Evolutionary conservation across 2,113 vertebrate genomes (phyloP).

Genomic region (Epinephelus moara): DNA sequence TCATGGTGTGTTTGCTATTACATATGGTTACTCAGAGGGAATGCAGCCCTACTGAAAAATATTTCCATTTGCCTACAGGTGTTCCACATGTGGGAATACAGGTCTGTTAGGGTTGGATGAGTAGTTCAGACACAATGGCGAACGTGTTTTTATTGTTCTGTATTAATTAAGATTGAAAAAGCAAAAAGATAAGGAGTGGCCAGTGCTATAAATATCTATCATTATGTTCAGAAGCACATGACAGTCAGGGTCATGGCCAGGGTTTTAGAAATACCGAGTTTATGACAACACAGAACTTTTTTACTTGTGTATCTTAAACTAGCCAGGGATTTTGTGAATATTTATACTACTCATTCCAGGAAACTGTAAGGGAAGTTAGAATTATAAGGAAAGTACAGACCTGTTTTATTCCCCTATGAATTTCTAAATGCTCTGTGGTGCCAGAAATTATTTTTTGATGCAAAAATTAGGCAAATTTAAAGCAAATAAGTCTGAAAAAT

Average conservation of each 20-base stretch:
- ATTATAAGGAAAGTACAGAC: neutral
- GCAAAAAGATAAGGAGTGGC: neutral
- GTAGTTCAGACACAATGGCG: neutral
- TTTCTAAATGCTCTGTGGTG: neutral
- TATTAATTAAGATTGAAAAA: neutral
- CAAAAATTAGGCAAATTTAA: neutral
- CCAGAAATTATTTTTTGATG: neutral
- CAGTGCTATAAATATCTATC: slow-evolving; percentile 7
- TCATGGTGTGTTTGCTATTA: slow-evolving; percentile 25
- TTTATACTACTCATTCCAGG: neutral
- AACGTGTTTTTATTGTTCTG: neutral
- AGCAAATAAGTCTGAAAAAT: neutral
- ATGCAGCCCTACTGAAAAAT: neutral
- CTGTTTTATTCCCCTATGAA: neutral
- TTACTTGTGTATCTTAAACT: neutral
- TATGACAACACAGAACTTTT: neutral
- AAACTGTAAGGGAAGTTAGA: accelerated
- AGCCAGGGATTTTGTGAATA: neutral
- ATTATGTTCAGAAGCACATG: neutral
- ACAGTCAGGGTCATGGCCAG: neutral
- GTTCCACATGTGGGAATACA: slow-evolving; percentile 3
- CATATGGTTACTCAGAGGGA: neutral
- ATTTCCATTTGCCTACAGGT: slow-evolving; percentile 16
- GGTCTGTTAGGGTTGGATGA: neutral
- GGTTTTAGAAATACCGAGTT: neutral